phyloP scores from a whole-genome alignment of 2,797 vertebrate genomes.

The Amphiprion clarkii region DNA sequence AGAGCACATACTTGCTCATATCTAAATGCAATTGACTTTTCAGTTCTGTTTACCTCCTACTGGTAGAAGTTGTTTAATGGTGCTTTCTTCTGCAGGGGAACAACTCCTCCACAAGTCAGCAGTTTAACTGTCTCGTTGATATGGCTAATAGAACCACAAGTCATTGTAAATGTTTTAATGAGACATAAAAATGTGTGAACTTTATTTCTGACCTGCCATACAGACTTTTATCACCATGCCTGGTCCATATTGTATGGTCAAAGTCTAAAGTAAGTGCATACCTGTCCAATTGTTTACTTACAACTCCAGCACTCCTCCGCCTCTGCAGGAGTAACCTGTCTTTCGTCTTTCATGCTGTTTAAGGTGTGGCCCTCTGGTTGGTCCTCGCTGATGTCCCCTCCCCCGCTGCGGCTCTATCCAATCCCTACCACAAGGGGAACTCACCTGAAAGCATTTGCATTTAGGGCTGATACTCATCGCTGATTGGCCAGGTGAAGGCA shows the following conservation, averaged over 20 bases:
- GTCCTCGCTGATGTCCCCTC: conserved; percentile 72
- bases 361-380: conserved; percentile 81
- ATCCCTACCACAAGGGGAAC: conserved; percentile 67
- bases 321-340: conserved; percentile 77
- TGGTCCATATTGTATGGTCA: conserved; percentile 64
- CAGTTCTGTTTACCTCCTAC: conserved; percentile 54
- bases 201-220: conserved; percentile 36
- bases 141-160: conserved; percentile 34
- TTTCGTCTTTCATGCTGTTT: conserved; percentile 74
- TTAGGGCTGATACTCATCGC: conserved; percentile 58
- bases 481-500: conserved; percentile 83
- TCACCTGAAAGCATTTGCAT: conserved; percentile 90
- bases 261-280: conserved; percentile 74
- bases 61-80: conserved; percentile 61
- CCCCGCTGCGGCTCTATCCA: conserved; percentile 68
- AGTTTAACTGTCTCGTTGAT: conserved; percentile 39
- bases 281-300: conserved; percentile 70
- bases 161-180: conserved; percentile 55
- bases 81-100: conserved; percentile 32
- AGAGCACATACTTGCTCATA: conserved; percentile 28
- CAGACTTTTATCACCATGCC: conserved; percentile 48
- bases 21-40: conserved; percentile 39
- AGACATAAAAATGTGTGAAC: conserved; percentile 40
- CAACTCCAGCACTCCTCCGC: conserved; percentile 57
- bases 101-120: conserved; percentile 52